These are phyloP conservation scores for Austrofundulus limnaeus DNA, from an alignment of 2,113 vertebrate species.

Conservation along the genomic window DNA sequence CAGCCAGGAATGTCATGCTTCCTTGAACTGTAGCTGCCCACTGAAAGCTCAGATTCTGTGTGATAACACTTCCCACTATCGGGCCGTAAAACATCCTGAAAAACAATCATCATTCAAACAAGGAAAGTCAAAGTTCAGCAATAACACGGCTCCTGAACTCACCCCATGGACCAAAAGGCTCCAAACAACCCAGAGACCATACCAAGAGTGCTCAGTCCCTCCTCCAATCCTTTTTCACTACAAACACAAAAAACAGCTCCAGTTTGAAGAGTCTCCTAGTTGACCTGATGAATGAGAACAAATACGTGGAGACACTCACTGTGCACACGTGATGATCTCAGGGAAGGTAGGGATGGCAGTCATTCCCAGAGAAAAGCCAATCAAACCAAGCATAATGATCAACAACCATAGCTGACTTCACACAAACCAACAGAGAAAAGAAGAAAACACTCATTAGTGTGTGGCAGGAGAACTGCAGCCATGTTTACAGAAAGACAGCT, in stretches of 20 bases:
- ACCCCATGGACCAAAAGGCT: constrained; percentile 80
- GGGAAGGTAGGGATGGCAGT: constrained; percentile 87
- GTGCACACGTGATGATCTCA: constrained; percentile 86
- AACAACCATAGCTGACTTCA: constrained; percentile 92
- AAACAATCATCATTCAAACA: background rate
- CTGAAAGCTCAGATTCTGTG: constrained; percentile 86
- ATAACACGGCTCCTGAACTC: constrained; percentile 6
- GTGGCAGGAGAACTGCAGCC: no score
- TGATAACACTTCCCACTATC: constrained; percentile 85
- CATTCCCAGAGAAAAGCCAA: constrained; percentile 89
- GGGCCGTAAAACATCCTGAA: constrained; percentile 89
- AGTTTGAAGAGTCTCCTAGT: background rate
- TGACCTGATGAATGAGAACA: background rate
- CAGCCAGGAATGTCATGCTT: constrained; percentile 79
- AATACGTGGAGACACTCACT: constrained; percentile 82
- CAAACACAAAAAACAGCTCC: background rate
- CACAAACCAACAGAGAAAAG: constrained; percentile 21
- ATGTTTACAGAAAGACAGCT: no score
- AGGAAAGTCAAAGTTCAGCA: background rate
- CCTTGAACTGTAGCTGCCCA: constrained; percentile 88
- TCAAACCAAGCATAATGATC: constrained; percentile 83
- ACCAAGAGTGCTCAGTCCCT: constrained; percentile 78
- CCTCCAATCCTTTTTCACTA: constrained; percentile 78
- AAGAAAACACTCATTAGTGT: background rate
- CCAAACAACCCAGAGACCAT: constrained; percentile 73